Conservation (phyloP, 92 coral and sea anemone species). For the Porites cylindrica region DNA sequence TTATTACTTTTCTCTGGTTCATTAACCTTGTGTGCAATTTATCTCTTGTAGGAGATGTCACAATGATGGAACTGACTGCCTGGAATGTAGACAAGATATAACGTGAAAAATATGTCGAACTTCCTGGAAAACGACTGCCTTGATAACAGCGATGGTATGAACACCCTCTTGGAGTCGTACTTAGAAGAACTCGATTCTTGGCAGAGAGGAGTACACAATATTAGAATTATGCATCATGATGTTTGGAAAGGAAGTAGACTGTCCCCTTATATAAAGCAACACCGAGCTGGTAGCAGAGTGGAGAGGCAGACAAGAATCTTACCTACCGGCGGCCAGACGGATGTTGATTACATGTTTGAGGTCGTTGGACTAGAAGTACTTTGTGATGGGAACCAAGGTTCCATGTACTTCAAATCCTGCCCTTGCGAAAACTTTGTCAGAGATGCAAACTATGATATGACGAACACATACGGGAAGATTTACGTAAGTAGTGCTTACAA, state of each 20-base stretch:
- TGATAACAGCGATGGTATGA: not conserved
- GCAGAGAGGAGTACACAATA: conserved; percentile 45
- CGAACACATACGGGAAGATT: conserved; percentile 3
- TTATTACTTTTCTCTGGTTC: not conserved
- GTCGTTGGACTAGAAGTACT: conserved; percentile 11
- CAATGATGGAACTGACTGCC: not conserved
- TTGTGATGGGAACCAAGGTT: conserved; percentile 5
- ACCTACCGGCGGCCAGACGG: conserved; percentile 48
- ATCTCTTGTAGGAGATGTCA: not conserved
- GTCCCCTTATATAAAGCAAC: conserved; percentile 45
- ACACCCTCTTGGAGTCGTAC: not conserved
- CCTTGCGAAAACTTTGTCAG: not conserved
- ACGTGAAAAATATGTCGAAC: not conserved
- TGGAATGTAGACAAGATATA: not conserved
- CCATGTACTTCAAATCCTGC: conserved; percentile 18
- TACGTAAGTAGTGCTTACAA: conserved; percentile 12
- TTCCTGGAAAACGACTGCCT: not conserved
- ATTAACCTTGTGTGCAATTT: not conserved
- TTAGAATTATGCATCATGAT: conserved; percentile 61
- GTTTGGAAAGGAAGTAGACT: conserved; percentile 51
- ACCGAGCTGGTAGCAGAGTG: conserved; percentile 62
- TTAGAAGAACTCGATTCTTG: conserved; percentile 25
- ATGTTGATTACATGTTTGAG: conserved; percentile 65
- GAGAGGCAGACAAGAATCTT: conserved; percentile 53
- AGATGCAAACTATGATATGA: not conserved